Evolutionary conservation across 2,888 invertebrate species (phyloP).

Genomic region (Oligia latruncula): DNA sequence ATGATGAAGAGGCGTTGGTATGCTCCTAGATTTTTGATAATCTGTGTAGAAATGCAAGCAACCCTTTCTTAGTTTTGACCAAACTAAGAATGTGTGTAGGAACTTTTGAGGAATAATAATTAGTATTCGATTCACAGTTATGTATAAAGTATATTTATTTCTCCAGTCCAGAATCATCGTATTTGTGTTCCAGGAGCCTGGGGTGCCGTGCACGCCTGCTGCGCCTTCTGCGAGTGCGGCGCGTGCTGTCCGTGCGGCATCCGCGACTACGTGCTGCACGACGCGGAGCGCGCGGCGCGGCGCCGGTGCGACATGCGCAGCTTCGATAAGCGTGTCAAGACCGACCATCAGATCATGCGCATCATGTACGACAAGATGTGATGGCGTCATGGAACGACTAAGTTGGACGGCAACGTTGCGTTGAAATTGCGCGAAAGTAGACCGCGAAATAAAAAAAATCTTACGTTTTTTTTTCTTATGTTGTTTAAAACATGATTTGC

Average conservation of each 20-base stretch:
- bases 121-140: neutral
- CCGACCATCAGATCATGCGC: constrained; percentile 69
- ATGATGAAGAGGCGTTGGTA: neutral
- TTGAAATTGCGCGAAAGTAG: neutral
- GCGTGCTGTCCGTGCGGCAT: constrained; percentile 69
- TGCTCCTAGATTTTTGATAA: neutral
- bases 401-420: neutral
- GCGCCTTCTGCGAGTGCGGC: constrained; percentile 80
- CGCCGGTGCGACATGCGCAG: constrained; percentile 75
- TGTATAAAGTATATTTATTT: neutral
- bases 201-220: constrained; percentile 73
- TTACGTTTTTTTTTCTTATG: neutral
- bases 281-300: constrained; percentile 71
- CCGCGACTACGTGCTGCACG: constrained; percentile 71
- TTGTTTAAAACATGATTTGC: neutral
- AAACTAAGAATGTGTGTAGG: neutral
- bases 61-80: too few relatives aligned
- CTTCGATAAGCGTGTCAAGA: constrained; percentile 77
- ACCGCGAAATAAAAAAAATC: neutral
- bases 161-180: neutral
- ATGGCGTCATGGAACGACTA: neutral
- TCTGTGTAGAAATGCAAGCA: neutral
- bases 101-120: neutral
- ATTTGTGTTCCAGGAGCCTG: constrained; percentile 74
- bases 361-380: constrained; percentile 76